These are phyloP conservation scores for Columba livia DNA, from an alignment of 2,113 vertebrate genomes.

Conservation along the genomic window DNA sequence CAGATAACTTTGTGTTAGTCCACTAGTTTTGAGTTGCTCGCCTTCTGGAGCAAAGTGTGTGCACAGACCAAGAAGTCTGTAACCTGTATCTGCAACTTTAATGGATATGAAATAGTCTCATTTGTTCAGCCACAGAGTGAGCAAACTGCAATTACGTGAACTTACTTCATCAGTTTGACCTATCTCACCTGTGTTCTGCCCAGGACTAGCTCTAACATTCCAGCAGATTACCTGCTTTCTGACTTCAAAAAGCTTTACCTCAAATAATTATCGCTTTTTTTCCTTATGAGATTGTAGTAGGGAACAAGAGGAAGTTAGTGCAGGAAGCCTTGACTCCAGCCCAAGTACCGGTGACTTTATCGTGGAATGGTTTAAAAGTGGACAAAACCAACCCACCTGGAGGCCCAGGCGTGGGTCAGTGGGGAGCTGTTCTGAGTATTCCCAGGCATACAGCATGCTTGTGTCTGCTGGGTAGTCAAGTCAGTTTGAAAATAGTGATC, in stretches of 20 bases:
- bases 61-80: background rate
- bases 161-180: background rate
- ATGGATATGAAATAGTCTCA: background rate
- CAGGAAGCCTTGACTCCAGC: background rate
- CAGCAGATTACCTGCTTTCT: slow-evolving; percentile 17
- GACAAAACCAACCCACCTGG: background rate
- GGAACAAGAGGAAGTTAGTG: background rate
- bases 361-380: background rate
- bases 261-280: background rate
- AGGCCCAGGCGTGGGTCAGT: background rate
- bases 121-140: background rate
- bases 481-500: background rate
- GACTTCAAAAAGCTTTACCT: slow-evolving; percentile 1
- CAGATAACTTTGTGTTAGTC: background rate
- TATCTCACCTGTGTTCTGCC: background rate
- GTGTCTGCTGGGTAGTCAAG: background rate
- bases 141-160: background rate
- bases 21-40: background rate
- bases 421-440: background rate
- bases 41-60: background rate
- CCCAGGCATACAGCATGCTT: background rate
- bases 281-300: background rate
- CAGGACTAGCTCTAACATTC: slow-evolving; percentile 22
- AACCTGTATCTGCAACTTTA: background rate
- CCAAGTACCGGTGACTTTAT: background rate